phyloP scores from a whole-genome alignment of 2,888 invertebrate genomes.

The Agrotis clavis region DNA sequence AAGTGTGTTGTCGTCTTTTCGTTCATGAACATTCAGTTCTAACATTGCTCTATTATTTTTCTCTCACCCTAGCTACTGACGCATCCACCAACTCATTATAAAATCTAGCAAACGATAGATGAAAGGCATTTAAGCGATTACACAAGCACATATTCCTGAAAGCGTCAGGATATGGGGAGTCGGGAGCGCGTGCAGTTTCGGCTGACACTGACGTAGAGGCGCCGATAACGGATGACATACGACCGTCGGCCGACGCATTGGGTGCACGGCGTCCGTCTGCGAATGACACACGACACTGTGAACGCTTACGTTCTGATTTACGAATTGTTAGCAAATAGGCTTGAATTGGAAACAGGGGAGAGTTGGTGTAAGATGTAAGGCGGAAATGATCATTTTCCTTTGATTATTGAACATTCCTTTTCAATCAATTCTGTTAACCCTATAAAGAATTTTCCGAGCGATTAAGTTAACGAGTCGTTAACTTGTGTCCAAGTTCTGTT shows the following conservation, averaged over 20 bases:
- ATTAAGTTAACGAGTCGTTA: too few species aligned
- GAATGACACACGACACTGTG: constrained; percentile 65
- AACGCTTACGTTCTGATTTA: constrained; percentile 41
- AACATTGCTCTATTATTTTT: too few species aligned
- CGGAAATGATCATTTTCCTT: background rate
- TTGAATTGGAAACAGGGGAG: background rate
- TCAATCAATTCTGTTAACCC: too few species aligned
- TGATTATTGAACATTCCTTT: background rate
- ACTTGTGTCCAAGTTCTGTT: too few species aligned
- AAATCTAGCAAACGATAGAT: constrained; percentile 13
- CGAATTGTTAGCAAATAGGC: constrained; percentile 41
- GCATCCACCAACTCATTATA: background rate
- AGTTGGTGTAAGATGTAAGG: background rate
- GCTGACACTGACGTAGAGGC: constrained; percentile 83
- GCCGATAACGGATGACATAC: constrained; percentile 86
- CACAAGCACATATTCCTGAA: constrained; percentile 48
- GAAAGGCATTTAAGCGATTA: constrained; percentile 25
- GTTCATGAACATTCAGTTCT: too few species aligned
- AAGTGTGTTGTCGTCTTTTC: background rate
- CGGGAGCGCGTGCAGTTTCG: constrained; percentile 67
- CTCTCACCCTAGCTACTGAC: background rate
- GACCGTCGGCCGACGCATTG: constrained; percentile 71
- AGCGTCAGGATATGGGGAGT: constrained; percentile 70
- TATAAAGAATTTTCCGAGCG: too few species aligned
- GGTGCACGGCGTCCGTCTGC: constrained; percentile 80